Base-by-base conservation (phyloP, 2,113 vertebrate species). In the Anas platyrhynchos region DNA sequence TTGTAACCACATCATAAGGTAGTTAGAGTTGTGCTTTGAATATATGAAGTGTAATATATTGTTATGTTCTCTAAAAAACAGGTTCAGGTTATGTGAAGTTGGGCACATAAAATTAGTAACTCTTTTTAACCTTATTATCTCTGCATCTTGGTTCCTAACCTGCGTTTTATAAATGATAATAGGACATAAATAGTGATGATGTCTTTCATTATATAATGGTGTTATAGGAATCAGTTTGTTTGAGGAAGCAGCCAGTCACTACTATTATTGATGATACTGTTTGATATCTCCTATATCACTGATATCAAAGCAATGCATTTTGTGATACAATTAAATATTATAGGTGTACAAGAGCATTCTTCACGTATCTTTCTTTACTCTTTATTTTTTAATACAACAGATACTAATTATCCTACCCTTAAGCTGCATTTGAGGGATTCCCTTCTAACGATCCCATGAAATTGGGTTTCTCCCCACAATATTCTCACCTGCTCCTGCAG, bases 81-180 rank as follows among this genome's bases (percentile, higher is more conserved):
- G 46, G 31, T 75, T 46, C 43, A 72, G 43, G 34, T 82, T 92
- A 88, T 68, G 62, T 56, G 67, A 88, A 83, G 91, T 52, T 11
- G 0, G 14, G 16, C 46, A 55, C 27, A 59, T 78, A 81, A 90
- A 90, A 86, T 78, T 72, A 93, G 46, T 83, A n/a, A 14, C 55
- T 92, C 55, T 67, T 86, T 92, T 88, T 84, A 72, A 93, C 86
- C 68, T 71, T 86, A 67, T 83, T 91, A 72, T 78, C 41, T 86
- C 41, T 46, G 11, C 67, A n/a, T 65, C 65, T 77, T 77, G 14
- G 13, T 91, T 92, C 46, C 86, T 38, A 75, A 43, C 9, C 20
- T 63, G 22, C 67, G 29, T 59, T 91, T 83, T 80, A 80, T 88
- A 84, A 87, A 81, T 71, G 65, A 69, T 65, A 74, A 61, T 58